A percentile compares a stretch with the other conserved stretches of the same genome.
phyloP scores from a whole-genome alignment of 2,797 vertebrate genomes.

The Mastacembelus armatus region DNA sequence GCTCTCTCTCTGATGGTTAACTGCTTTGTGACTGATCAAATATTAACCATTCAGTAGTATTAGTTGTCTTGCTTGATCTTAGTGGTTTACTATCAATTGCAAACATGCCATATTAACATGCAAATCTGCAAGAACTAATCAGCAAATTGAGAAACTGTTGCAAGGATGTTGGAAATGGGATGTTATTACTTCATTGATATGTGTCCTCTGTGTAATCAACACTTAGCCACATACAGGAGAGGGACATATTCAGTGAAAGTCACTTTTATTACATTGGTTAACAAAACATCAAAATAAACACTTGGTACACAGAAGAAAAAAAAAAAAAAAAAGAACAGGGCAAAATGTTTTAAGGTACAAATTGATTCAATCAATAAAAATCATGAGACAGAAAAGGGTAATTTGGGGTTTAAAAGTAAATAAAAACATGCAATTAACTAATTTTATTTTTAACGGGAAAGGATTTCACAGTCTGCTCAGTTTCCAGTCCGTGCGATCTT shows the following conservation, averaged over 20 bases:
- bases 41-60: conserved; percentile 25
- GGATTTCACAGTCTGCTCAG: conserved; percentile 51
- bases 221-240: conserved; percentile 78
- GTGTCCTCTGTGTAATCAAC: conserved; percentile 60
- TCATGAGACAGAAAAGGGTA: conserved; percentile 28
- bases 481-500: conserved; percentile 61
- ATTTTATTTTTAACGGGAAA: conserved; percentile 25
- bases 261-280: conserved; percentile 77
- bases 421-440: conserved; percentile 35
- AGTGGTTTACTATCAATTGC: not conserved
- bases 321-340: conserved; percentile 50
- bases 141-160: not conserved
- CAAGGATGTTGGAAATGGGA: conserved; percentile 25
- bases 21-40: conserved; percentile 65
- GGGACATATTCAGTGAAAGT: conserved; percentile 71
- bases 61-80: conserved; percentile 11
- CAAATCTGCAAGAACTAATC: conserved; percentile 29
- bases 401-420: conserved; percentile 33
- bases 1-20: conserved; percentile 68
- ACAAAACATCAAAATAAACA: conserved; percentile 65
- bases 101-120: conserved; percentile 28
- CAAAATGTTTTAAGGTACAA: conserved; percentile 39
- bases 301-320: conserved; percentile 59
- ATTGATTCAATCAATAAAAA: conserved; percentile 50
- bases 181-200: not conserved